Base-by-base conservation (phyloP, 64 coral and sea anemone genomes). In the Anthopleura sola region DNA sequence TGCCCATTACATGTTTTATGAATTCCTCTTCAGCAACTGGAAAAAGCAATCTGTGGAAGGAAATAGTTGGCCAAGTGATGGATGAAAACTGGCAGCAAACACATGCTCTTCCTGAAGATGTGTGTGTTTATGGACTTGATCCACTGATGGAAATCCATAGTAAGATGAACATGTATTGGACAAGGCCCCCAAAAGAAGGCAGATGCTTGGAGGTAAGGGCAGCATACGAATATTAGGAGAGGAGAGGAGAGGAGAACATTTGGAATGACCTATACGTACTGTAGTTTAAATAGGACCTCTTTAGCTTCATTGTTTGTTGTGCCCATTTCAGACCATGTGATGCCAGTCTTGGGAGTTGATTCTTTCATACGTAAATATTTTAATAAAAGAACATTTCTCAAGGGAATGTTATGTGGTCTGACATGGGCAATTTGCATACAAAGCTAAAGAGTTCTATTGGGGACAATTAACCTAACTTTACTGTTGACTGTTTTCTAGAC, bases 11-110 rank as follows among this genome's bases (percentile, higher is more conserved):
- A 81, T 48, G 21, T 32, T 28, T 21, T 34, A 37, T n/a, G n/a
- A n/a, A n/a, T 60, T 46, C 18, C 57, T 83, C 66, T 69, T 50
- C 12, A 89, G 87, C 87, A 19, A 83, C 55, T 23, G 58, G 75
- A 29, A 82, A 83, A 82, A 80, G 78, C 37, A 69, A 55, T 51
- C 37, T 89, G 13, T 96, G 94, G 90, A 88, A 84, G 68, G 80
- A 92, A 36, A 80, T 95, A 6, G 60, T 95, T 8, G 89, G 88
- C 49, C 90, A 95, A 78, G 82, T 55, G 46, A 89, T 95, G 36
- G 97, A 99, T 44, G 85, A 92, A 55, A 88, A 87, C 58, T 99
- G 97, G 97, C 68, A 49, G 20, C 97, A 99, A 84, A 91, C 84
- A 78, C 83, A 86, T 47, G 92, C 80, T 19, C 87, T 99, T 24